Evolutionary conservation across 2,797 vertebrate genomes (phyloP).

Genomic region (Clarias platycephalus): DNA sequence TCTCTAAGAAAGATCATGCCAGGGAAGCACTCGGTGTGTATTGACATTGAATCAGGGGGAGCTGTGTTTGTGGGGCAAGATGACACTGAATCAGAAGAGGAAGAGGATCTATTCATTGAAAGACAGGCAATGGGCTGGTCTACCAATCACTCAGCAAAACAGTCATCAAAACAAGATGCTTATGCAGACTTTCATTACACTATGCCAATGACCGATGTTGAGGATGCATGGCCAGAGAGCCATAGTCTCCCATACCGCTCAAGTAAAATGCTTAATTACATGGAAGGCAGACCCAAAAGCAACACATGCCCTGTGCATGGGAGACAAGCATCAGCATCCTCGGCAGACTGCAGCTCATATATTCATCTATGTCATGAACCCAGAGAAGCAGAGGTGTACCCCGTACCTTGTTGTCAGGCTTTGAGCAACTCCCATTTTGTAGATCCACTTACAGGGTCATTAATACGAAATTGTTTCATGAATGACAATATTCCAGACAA

Average conservation of each 20-base stretch:
- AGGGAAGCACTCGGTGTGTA: slow-evolving; percentile 72
- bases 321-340: slow-evolving; percentile 64
- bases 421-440: slow-evolving; percentile 69
- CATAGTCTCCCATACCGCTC: slow-evolving; percentile 67
- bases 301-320: slow-evolving; percentile 69
- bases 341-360: slow-evolving; percentile 69
- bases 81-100: slow-evolving; percentile 70
- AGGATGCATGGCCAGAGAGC: slow-evolving; percentile 77
- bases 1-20: slow-evolving; percentile 80
- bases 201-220: slow-evolving; percentile 77
- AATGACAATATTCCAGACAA: slow-evolving; percentile 69
- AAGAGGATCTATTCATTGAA: slow-evolving; percentile 70
- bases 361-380: slow-evolving; percentile 73
- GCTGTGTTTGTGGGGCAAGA: slow-evolving; percentile 67
- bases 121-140: slow-evolving; percentile 78
- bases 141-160: slow-evolving; percentile 77
- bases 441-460: slow-evolving; percentile 75
- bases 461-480: slow-evolving; percentile 70
- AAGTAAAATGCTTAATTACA: slow-evolving; percentile 68
- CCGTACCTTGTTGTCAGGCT: slow-evolving; percentile 70
- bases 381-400: slow-evolving; percentile 61
- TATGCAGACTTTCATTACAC: slow-evolving; percentile 78
- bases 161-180: slow-evolving; percentile 67
- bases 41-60: slow-evolving; percentile 76
- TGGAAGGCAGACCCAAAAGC: slow-evolving; percentile 68